Conservation (phyloP, 2,113 vertebrate species). For the Tragelaphus scriptus region DNA sequence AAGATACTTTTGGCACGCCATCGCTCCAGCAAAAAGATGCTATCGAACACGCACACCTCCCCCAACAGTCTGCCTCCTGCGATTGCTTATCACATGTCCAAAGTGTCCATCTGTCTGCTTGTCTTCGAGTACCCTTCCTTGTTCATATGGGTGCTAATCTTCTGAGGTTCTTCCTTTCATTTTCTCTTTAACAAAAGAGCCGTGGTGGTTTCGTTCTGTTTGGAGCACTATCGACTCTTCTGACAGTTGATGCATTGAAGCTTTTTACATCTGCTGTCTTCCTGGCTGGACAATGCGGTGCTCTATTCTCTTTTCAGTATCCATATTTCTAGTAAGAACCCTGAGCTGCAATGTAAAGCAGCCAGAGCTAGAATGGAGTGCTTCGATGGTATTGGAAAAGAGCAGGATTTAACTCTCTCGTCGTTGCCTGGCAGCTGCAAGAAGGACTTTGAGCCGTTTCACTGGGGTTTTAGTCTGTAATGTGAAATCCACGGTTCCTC, state of each 20-base stretch:
- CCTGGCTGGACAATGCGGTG: slow-evolving; percentile 79
- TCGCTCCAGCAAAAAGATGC: slow-evolving; percentile 81
- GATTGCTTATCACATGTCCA: slow-evolving; percentile 74
- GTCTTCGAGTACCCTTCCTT: slow-evolving; percentile 69
- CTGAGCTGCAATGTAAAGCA: slow-evolving; percentile 68
- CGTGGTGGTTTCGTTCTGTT: slow-evolving; percentile 7
- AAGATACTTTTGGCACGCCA: slow-evolving; percentile 84
- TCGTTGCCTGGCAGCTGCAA: slow-evolving; percentile 84
- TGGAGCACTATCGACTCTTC: slow-evolving; percentile 44
- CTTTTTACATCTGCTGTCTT: slow-evolving; percentile 76
- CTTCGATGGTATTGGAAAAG: slow-evolving; percentile 60
- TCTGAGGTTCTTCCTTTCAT: slow-evolving; percentile 48
- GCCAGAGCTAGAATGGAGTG: slow-evolving; percentile 65
- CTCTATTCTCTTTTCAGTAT: slow-evolving; percentile 80
- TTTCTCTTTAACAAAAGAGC: slow-evolving; percentile 72
- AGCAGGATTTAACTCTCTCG: slow-evolving; percentile 74
- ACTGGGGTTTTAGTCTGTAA: slow-evolving; percentile 70
- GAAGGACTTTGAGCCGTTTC: slow-evolving; percentile 70
- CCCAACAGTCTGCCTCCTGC: slow-evolving; percentile 75
- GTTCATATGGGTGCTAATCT: slow-evolving; percentile 68
- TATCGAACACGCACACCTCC: slow-evolving; percentile 81
- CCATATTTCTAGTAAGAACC: slow-evolving; percentile 79
- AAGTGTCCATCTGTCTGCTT: slow-evolving; percentile 81
- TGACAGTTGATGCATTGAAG: slow-evolving; percentile 65
- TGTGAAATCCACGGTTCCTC: slow-evolving; percentile 77